These are phyloP conservation scores for Lasius platythorax DNA, from an alignment of 2,888 invertebrate species.

Conservation along the genomic window DNA sequence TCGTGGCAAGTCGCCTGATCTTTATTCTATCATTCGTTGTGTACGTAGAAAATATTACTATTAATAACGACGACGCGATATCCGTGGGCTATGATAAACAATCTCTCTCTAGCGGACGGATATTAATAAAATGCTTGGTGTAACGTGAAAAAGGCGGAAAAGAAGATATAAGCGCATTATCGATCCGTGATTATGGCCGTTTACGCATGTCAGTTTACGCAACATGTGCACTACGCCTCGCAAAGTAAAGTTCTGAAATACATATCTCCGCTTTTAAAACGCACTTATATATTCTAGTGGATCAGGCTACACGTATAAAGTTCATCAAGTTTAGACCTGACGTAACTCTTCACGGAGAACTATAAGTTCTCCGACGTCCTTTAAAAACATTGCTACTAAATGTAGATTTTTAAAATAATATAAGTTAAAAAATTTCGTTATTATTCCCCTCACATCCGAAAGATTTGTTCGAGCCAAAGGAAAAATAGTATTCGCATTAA, in stretches of 20 bases:
- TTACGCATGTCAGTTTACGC: conserved; percentile 24
- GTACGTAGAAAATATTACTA: conserved; percentile 10
- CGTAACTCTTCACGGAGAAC: neutral
- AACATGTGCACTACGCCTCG: neutral
- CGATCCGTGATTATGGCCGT: conserved; percentile 32
- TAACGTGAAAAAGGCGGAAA: conserved; percentile 7
- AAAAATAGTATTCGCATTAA: conserved; percentile 15
- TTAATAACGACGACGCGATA: conserved; percentile 41
- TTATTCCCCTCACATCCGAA: neutral
- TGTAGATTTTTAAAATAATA: neutral
- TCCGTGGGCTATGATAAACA: conserved; percentile 25
- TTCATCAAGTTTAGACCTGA: conserved; percentile 13
- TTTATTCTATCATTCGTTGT: conserved; percentile 25
- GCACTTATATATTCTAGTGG: neutral
- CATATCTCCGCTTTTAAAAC: conserved; percentile 33
- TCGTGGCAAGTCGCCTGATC: neutral
- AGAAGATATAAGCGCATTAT: conserved; percentile 13
- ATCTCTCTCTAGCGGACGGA: neutral
- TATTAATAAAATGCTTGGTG: conserved; percentile 35
- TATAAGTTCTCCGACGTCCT: neutral
- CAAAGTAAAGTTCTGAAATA: conserved; percentile 12
- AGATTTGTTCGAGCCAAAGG: neutral
- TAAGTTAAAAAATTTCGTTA: neutral
- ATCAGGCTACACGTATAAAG: conserved; percentile 1
- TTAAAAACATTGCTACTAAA: neutral